These are phyloP conservation scores for Asbolus verrucosus DNA, from an alignment of 1,140 invertebrate genomes.

Conservation along the genomic window DNA sequence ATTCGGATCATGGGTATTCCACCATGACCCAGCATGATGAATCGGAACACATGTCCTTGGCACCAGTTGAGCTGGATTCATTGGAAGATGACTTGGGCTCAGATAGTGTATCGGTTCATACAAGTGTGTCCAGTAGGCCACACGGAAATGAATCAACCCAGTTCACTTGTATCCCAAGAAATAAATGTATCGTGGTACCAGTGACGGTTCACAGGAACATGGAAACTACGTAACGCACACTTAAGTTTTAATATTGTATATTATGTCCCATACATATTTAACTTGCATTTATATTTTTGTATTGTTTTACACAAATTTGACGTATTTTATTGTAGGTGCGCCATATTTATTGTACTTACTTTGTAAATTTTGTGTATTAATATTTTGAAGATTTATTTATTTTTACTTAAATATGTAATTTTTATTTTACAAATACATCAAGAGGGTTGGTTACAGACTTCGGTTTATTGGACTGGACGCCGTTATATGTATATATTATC, in stretches of 20 bases:
- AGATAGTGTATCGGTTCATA: conserved; percentile 72
- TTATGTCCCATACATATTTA: too few relatives aligned
- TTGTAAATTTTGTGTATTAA: conserved; percentile 22
- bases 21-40: conserved; percentile 94
- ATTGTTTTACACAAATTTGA: conserved; percentile 3
- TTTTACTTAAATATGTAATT: neutral
- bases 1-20: conserved; percentile 94
- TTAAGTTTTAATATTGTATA: conserved; percentile 8
- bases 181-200: conserved; percentile 82
- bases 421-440: too few relatives aligned
- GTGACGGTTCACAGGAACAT: conserved; percentile 89
- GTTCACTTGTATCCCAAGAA: conserved; percentile 68
- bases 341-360: too few relatives aligned
- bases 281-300: conserved; percentile 14
- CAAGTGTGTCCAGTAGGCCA: conserved; percentile 67
- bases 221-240: conserved; percentile 70
- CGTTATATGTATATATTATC: too few relatives aligned
- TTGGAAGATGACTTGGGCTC: conserved; percentile 71
- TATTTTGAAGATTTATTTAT: conserved; percentile 14
- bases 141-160: conserved; percentile 59
- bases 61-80: conserved; percentile 72
- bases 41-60: conserved; percentile 82
- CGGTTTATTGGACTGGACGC: too few relatives aligned
- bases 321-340: too few relatives aligned
- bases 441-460: too few relatives aligned